Base-by-base conservation (phyloP, 1,140 invertebrate genomes). In the Heliconius himera region DNA sequence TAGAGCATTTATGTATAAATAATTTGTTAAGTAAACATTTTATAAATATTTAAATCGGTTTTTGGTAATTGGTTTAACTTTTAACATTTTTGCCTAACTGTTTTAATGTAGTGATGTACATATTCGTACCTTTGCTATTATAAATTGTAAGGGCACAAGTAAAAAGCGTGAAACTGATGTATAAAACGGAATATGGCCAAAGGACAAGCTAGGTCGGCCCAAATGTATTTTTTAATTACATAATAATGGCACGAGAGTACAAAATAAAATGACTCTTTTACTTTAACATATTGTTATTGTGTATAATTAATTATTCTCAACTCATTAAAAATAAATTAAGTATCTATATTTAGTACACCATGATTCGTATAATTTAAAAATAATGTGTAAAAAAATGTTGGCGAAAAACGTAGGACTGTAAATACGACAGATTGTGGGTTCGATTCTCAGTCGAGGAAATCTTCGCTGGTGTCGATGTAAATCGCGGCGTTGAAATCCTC, bases 281-380 rank as follows among this genome's bases (percentile, higher is more conserved):
- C 20, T 56, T 56, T 56, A 22, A 56, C n/a, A 11, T 22, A 56
- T 56, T 56, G 9, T n/a, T n/a, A 56, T 56, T 22, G 20, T 20
- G 20, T 54, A 22, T 22, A 56, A 11, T 11, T 56, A 56, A 56
- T 56, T 56, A n/a, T 56, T 9, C n/a, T 56, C 3, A 56, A 22
- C 54, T 56, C n/a, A 22, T 56, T 56, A 56, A 56, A 56, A n/a
- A 56, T n/a, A 22, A 56, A 56, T 56, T 56, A n/a, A 56, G 54
- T 22, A 8, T 8, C 8, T 56, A 9, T 22, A 56, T 56, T 22
- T 22, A 22, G n/a, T 56, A 22, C 54, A 3, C n/a, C n/a, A 8
- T 56, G 54, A 22, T n/a, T 56, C 54, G 1, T 51, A 22, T 3
- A 56, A 56, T 22, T n/a, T 22, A 9, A 56, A n/a, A n/a, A 22